phyloP scores from a whole-genome alignment of 2,113 vertebrate genomes.

The Emberiza fucata region DNA sequence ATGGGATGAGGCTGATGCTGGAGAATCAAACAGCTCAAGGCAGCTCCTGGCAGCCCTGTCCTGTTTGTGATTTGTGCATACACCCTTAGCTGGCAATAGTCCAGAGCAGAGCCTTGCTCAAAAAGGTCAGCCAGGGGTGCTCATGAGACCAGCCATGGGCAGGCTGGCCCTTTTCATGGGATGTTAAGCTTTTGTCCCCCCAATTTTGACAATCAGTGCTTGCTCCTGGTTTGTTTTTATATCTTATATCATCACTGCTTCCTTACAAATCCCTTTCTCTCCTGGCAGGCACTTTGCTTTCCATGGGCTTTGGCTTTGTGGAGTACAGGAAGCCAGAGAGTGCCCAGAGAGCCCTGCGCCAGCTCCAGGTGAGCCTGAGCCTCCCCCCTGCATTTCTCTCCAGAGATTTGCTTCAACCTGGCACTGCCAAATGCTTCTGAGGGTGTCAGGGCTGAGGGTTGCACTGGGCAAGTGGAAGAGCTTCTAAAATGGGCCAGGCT shows the following conservation, averaged over 20 bases:
- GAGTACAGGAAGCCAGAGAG: constrained; percentile 85
- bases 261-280: background rate
- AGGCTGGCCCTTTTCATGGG: background rate
- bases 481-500: background rate
- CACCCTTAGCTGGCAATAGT: too few relatives aligned
- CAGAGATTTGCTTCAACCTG: rapidly evolving
- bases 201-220: rapidly evolving
- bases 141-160: background rate
- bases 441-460: background rate
- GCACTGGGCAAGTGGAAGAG: too few relatives aligned
- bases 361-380: constrained; percentile 80
- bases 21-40: too few relatives aligned
- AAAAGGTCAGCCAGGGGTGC: background rate
- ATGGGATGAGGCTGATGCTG: too few relatives aligned
- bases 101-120: background rate
- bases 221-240: background rate
- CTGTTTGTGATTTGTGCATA: too few relatives aligned
- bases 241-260: rapidly evolving
- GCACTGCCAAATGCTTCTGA: background rate
- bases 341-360: constrained; percentile 89
- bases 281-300: constrained; percentile 79
- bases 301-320: constrained; percentile 97
- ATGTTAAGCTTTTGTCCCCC: background rate
- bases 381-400: rapidly evolving
- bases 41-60: too few relatives aligned